phyloP scores from a whole-genome alignment of 2,113 vertebrate genomes.

The Tringa solitaria region DNA sequence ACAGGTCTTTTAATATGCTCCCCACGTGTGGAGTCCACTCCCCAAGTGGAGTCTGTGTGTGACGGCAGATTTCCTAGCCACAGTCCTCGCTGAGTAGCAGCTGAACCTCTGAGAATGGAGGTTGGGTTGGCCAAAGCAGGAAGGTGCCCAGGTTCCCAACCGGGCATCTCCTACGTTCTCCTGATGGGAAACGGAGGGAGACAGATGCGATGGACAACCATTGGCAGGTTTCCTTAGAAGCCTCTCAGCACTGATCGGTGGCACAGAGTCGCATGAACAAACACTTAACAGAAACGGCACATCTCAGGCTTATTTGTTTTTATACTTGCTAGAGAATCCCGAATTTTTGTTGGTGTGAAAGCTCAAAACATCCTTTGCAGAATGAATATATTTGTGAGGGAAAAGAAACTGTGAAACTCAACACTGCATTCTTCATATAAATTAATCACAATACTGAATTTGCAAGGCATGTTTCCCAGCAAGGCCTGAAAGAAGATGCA shows the following conservation, averaged over 20 bases:
- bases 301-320: neutral
- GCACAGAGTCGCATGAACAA: neutral
- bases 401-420: neutral
- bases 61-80: neutral
- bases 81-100: neutral
- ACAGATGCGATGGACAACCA: neutral
- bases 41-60: neutral
- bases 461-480: neutral
- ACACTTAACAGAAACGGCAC: neutral
- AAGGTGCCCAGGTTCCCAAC: neutral
- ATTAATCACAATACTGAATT: neutral
- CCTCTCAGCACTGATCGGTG: neutral
- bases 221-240: neutral
- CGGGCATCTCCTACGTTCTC: rapidly evolving
- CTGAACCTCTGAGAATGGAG: too few species aligned
- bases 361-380: neutral
- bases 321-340: neutral
- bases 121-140: neutral
- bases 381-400: neutral
- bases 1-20: neutral
- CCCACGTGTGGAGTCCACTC: neutral
- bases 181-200: neutral
- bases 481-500: neutral
- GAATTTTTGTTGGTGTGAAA: neutral
- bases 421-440: neutral